phyloP scores from a whole-genome alignment of 2,113 vertebrate genomes.

The Turdus rufiventris region DNA sequence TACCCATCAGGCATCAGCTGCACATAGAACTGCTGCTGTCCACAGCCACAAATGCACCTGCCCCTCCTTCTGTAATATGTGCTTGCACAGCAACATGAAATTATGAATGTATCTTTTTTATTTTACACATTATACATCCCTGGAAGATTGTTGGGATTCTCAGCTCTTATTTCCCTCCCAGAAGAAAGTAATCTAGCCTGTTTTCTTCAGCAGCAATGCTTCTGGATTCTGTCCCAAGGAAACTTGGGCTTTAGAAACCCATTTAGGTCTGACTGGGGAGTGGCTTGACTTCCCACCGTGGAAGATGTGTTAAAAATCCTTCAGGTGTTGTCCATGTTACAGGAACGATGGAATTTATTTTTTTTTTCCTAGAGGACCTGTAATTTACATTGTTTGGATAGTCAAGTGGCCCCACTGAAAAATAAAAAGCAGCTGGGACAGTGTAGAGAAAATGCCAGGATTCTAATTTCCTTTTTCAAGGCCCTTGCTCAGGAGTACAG shows the following conservation, averaged over 20 bases:
- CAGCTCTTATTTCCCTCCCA: not conserved
- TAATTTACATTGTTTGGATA: slow-evolving; percentile 56
- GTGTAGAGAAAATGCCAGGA: slow-evolving; percentile 58
- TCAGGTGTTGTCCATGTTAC: not conserved
- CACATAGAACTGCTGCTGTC: not conserved
- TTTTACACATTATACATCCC: not conserved
- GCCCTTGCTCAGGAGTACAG: slow-evolving; percentile 71
- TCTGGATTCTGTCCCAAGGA: not conserved
- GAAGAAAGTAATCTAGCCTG: not conserved
- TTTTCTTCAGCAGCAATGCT: not conserved
- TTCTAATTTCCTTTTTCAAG: slow-evolving; percentile 72
- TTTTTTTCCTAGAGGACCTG: slow-evolving; percentile 13
- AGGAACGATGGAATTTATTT: not conserved
- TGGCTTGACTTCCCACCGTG: not conserved
- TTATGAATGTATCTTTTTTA: rapidly evolving
- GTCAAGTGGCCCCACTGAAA: slow-evolving; percentile 60
- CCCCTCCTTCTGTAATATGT: rapidly evolving
- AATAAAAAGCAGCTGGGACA: slow-evolving; percentile 44
- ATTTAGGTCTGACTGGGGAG: not conserved
- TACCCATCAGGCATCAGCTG: not conserved
- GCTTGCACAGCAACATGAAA: not conserved
- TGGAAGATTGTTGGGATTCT: not conserved
- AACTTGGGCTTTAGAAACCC: not conserved
- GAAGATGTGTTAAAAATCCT: not conserved
- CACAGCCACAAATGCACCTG: not conserved